phyloP scores from a whole-genome alignment of 2,888 invertebrate species.

The Cephus runcator region DNA sequence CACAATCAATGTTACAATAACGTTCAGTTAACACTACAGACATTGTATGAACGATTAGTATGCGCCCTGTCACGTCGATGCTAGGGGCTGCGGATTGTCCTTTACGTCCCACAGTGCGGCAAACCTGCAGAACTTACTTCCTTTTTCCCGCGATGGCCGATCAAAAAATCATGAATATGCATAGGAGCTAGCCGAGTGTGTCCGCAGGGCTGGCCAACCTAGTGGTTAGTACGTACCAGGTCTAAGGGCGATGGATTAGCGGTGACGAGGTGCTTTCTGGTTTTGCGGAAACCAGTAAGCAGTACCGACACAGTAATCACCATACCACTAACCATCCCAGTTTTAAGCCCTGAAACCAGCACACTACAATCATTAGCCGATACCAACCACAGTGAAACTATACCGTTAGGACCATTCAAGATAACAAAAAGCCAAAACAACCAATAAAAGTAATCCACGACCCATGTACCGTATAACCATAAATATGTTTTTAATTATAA shows the following conservation, averaged over 20 bases:
- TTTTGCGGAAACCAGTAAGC: background rate
- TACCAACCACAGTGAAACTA: background rate
- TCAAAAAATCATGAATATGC: conserved; percentile 63
- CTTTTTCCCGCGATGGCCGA: conserved; percentile 61
- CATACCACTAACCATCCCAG: background rate
- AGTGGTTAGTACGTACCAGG: background rate
- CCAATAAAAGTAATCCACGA: background rate
- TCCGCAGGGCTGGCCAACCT: conserved; percentile 14
- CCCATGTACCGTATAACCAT: background rate
- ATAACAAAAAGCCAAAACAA: background rate
- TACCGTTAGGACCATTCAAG: background rate
- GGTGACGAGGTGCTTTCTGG: conserved; percentile 13
- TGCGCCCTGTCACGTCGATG: conserved; percentile 54
- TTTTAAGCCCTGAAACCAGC: background rate
- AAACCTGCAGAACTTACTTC: conserved; percentile 57
- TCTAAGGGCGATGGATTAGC: conserved; percentile 24
- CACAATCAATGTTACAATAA: background rate
- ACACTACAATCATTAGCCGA: background rate
- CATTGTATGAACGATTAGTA: conserved; percentile 51
- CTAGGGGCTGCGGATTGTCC: conserved; percentile 50
- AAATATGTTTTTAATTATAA: background rate
- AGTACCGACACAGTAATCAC: conserved; percentile 5
- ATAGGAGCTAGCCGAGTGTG: conserved; percentile 34
- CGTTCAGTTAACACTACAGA: conserved; percentile 4
- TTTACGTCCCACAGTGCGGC: conserved; percentile 42